phyloP scores from a whole-genome alignment of 2,113 vertebrate genomes.

The Ranitomeya variabilis region DNA sequence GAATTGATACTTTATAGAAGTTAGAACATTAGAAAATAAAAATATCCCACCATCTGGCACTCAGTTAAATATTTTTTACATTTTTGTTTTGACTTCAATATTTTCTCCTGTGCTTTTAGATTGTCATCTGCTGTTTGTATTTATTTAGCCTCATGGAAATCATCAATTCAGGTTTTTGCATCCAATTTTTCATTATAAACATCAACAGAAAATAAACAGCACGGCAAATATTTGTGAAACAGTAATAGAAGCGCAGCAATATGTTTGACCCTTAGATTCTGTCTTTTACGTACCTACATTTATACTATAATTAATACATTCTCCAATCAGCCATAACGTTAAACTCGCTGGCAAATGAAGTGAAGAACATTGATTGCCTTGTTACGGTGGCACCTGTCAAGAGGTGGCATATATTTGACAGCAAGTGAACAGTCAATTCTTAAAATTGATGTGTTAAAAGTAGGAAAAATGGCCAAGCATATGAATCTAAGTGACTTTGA shows the following conservation, averaged over 20 bases:
- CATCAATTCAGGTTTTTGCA: neutral
- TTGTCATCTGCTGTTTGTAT: constrained; percentile 36
- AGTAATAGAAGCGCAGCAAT: neutral
- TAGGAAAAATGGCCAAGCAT: too few species aligned
- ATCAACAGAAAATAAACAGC: constrained; percentile 14
- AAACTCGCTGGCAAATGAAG: too few species aligned
- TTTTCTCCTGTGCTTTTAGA: constrained; percentile 5
- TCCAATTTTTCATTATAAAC: constrained; percentile 10
- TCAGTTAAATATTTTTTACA: constrained; percentile 26
- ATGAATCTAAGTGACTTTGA: too few species aligned
- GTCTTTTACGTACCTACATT: too few species aligned
- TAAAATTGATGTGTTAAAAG: too few species aligned
- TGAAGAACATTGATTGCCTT: too few species aligned
- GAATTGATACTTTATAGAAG: neutral
- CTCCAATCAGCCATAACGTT: too few species aligned
- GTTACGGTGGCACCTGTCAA: too few species aligned
- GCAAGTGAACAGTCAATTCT: too few species aligned
- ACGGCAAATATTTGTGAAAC: neutral
- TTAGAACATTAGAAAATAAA: neutral
- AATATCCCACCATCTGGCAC: constrained; percentile 30
- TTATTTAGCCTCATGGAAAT: constrained; percentile 15
- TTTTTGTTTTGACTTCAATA: constrained; percentile 31
- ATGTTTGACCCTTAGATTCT: neutral
- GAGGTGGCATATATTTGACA: too few species aligned
- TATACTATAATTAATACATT: too few species aligned